Evolutionary conservation across 2,113 vertebrate genomes (phyloP).

Genomic region (Trogon surrucura): DNA sequence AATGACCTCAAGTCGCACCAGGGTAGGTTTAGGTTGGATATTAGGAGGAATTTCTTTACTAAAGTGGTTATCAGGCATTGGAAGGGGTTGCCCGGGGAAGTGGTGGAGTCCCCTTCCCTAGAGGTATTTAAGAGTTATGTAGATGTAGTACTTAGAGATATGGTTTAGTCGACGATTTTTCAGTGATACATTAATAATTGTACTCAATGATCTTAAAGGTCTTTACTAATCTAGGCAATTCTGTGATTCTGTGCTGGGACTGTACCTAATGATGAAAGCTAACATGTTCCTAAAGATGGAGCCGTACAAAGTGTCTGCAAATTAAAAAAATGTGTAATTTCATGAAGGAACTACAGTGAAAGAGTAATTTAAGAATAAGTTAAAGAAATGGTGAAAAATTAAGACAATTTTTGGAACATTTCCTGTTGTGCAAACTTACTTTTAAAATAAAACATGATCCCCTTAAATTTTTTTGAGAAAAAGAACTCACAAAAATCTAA

Average conservation of each 20-base stretch:
- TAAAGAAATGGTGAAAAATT: neutral
- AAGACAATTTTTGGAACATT: neutral
- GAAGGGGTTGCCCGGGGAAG: too few relatives aligned
- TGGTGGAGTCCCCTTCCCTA: too few relatives aligned
- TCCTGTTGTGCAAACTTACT: neutral
- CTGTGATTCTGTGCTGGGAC: neutral
- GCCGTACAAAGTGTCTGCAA: neutral
- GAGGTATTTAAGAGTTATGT: too few relatives aligned
- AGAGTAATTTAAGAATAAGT: neutral
- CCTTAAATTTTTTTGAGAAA: neutral
- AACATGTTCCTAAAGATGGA: neutral
- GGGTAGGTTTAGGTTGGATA: too few relatives aligned
- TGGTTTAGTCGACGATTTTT: too few relatives aligned
- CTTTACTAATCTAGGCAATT: too few relatives aligned
- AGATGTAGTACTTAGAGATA: too few relatives aligned
- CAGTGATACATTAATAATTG: too few relatives aligned
- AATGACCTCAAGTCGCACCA: too few relatives aligned
- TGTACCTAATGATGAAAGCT: neutral
- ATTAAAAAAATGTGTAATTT: neutral
- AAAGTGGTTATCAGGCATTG: too few relatives aligned
- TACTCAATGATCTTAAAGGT: too few relatives aligned
- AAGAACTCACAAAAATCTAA: neutral
- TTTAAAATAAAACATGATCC: neutral
- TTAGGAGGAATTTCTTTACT: too few relatives aligned
- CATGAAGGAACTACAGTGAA: neutral